A percentile compares a stretch with the other conserved stretches of the same genome.
Conservation (phyloP, 2,797 vertebrate species). For the Tapera naevia region DNA sequence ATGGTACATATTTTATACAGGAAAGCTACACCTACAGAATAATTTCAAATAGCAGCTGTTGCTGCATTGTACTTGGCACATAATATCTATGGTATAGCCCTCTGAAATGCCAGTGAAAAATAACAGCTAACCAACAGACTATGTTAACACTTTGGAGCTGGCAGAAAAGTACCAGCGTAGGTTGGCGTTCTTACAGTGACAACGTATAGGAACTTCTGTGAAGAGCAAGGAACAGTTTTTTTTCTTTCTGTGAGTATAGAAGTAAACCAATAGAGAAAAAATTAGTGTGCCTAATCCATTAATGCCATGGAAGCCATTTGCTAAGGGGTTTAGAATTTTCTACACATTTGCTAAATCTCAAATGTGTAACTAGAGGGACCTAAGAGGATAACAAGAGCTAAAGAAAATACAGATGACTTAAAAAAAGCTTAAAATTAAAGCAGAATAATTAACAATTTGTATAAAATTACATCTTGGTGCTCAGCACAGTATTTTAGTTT, state of each 20-base stretch:
- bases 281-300: conserved; percentile 35
- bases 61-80: neutral
- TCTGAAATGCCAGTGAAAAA: neutral
- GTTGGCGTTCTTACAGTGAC: neutral
- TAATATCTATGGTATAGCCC: neutral
- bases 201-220: neutral
- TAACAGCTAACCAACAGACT: neutral
- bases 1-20: rapidly evolving
- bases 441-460: neutral
- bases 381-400: neutral
- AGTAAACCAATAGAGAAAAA: conserved; percentile 22
- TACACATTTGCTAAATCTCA: neutral
- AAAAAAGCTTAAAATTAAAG: neutral
- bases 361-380: neutral
- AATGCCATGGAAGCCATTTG: conserved; percentile 17
- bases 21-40: neutral
- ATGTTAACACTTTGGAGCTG: neutral
- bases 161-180: neutral
- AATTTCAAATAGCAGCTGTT: neutral
- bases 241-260: neutral
- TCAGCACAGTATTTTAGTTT: neutral
- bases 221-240: neutral
- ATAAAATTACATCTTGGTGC: neutral
- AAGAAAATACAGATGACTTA: neutral
- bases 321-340: neutral